phyloP scores from a whole-genome alignment of 2,888 invertebrate genomes.

The Orchestes rusci region DNA sequence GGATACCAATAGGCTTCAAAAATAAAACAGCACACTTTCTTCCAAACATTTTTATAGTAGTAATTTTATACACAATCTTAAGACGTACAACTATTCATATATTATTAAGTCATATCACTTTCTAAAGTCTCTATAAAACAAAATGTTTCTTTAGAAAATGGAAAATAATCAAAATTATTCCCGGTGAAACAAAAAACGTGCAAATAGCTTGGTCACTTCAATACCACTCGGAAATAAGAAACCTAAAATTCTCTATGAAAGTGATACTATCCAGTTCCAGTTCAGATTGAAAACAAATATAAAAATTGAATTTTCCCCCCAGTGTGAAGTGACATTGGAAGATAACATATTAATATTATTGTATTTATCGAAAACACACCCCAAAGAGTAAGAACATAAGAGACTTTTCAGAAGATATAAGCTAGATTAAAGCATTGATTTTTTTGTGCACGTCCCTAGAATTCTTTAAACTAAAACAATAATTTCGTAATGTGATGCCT shows the following conservation, averaged over 20 bases:
- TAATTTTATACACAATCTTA: slow-evolving; percentile 23
- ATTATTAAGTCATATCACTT: slow-evolving; percentile 24
- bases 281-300: no score
- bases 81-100: slow-evolving; percentile 20
- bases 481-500: neutral
- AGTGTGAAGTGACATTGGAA: no score
- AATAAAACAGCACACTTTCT: slow-evolving; percentile 9
- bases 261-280: no score
- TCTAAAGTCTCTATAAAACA: slow-evolving; percentile 28
- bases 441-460: neutral
- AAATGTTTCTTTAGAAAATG: slow-evolving; percentile 39
- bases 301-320: no score
- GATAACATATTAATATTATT: no score
- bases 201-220: neutral
- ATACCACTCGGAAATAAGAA: neutral
- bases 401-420: slow-evolving; percentile 17
- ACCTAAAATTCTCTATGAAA: neutral
- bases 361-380: no score
- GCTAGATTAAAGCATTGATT: slow-evolving; percentile 17
- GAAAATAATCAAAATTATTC: slow-evolving; percentile 33
- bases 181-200: no score
- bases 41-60: slow-evolving; percentile 23
- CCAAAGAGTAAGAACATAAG: slow-evolving; percentile 17
- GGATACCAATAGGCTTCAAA: no score
- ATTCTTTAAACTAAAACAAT: neutral